phyloP scores from a whole-genome alignment of 1,140 invertebrate genomes.

The Lucilia cuprina region DNA sequence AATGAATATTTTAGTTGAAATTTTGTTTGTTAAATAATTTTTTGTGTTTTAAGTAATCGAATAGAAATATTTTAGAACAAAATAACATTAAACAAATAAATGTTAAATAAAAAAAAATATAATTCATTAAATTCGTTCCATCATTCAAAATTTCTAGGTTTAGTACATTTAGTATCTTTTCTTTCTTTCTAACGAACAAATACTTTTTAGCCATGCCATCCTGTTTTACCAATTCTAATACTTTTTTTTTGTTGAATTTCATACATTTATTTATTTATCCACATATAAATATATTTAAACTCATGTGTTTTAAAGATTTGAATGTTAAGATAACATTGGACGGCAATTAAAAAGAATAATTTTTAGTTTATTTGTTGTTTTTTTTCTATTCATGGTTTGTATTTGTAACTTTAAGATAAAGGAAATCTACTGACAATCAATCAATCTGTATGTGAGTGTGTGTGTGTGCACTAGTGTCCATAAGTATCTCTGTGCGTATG shows the following conservation, averaged over 20 bases:
- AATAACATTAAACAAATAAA: slow-evolving; percentile 1
- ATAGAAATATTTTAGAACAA: neutral
- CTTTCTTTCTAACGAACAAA: neutral
- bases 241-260: neutral
- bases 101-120: neutral
- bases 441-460: neutral
- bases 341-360: neutral
- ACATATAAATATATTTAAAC: no score
- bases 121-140: neutral
- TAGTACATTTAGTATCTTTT: neutral
- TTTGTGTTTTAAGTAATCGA: neutral
- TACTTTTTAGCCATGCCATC: neutral
- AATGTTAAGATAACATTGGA: neutral
- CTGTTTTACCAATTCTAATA: neutral
- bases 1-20: neutral
- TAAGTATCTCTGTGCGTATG: no score
- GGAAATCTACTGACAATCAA: neutral
- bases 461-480: no score
- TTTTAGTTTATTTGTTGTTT: neutral
- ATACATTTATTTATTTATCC: neutral
- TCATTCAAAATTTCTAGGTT: neutral
- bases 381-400: neutral
- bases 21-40: neutral
- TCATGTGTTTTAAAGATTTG: neutral
- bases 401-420: neutral